Conservation (phyloP, 2,797 vertebrate species). For the Siniperca obscura region DNA sequence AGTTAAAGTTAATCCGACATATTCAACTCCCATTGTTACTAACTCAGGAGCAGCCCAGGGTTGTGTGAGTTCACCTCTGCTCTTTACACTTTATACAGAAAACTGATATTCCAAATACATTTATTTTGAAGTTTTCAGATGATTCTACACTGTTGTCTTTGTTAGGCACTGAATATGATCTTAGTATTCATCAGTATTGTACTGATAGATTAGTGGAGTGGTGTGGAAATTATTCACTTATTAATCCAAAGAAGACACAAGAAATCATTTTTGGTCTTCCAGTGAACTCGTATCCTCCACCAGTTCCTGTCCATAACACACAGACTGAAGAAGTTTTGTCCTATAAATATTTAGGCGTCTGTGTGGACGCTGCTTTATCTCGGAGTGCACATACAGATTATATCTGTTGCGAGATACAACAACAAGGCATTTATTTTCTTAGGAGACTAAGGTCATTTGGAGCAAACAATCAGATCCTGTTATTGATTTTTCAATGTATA, state of each 20-base stretch:
- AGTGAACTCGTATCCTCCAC: not conserved
- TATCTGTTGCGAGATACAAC: too few species aligned
- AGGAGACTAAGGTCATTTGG: not conserved
- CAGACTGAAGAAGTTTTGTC: not conserved
- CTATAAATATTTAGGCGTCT: not conserved
- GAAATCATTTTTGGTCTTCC: not conserved
- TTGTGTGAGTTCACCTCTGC: not conserved
- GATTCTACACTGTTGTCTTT: too few species aligned
- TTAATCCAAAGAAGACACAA: conserved; percentile 1
- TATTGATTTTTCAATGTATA: not conserved
- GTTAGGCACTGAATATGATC: too few species aligned
- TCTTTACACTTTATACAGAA: not conserved
- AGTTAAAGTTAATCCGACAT: not conserved
- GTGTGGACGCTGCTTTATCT: not conserved
- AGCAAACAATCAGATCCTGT: not conserved
- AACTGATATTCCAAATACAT: not conserved
- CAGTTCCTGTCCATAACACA: not conserved
- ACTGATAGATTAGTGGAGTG: not conserved
- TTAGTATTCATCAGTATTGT: not conserved
- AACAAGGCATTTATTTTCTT: not conserved
- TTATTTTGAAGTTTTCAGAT: too few species aligned
- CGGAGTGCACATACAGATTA: not conserved
- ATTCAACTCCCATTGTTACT: not conserved
- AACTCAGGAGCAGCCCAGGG: not conserved
- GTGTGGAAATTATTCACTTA: not conserved